Base-by-base conservation (phyloP, 2,888 invertebrate species). In the Girardia tigrina region DNA sequence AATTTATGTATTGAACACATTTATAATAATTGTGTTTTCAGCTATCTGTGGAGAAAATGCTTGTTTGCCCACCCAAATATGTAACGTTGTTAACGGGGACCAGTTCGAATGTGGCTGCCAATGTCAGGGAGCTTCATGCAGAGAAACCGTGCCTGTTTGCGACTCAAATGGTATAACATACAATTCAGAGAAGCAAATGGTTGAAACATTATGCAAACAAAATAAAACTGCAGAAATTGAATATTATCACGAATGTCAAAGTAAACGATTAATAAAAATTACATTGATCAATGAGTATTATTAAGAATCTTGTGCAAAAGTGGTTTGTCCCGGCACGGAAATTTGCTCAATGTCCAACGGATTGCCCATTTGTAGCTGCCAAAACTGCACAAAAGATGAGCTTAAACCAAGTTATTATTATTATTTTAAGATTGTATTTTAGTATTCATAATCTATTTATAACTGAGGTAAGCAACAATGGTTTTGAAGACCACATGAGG, bases 241-340 rank as follows among this genome's bases (percentile, higher is more conserved):
- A 56, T 56, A 56, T 56, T 56, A 56, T 56, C 56, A 56, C n/a
- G 56, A 4, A 56, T 56, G 56, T 56, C 56, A n/a, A 56, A 4
- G 56, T 56, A 56, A n/a, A 56, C n/a, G 4, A 56, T n/a, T 12
- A 56, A 20, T 12, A 16, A 56, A 56, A 8, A 56, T 56, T 56
- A 6, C 6, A 16, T 16, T 56, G n/a, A 8, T 56, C 6, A 56
- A 20, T 56, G 6, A n/a, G n/a, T 36, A 12, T 16, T 36, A 36
- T 36, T 36, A 8, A 56, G 56, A n/a, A 56, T 12, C 56, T 8
- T 56, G 56, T n/a, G n/a, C 8, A 8, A 56, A 4, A 56, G 56
- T 56, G n/a, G n/a, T 56, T 6, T 56, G 56, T 56, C 56, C 56
- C 23, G 56, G 56, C n/a, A 56, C 4, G 4, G 56, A 56, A 16